Base-by-base conservation (phyloP, 2,888 invertebrate species). In the Cheilosia vulpina region DNA sequence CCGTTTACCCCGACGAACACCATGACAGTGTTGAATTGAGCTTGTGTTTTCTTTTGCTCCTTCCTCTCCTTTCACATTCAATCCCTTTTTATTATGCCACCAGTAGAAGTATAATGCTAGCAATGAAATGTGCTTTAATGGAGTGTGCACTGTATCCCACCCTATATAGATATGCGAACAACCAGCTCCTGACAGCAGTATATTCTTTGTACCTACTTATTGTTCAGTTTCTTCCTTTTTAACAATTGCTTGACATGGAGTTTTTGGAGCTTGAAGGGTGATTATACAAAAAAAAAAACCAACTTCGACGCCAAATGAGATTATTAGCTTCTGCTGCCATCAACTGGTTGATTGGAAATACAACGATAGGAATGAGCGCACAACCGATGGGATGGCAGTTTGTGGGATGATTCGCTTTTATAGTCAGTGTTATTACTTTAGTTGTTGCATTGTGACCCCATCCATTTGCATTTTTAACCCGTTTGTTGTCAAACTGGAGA, bases 251-350 rank as follows among this genome's bases (percentile, higher is more conserved):
- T 65, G 58, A 58, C 34, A 41, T 45, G 34, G 34, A 31, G 78
- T 41, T 58, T 52, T 50, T 24, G 13, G 34, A 63, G 62, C 41
- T 57, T 43, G 60, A 24, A 66, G 65, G 65, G 55, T 78, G 72
- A 72, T 78, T 66, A 78, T 62, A 38, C 27, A 6, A 72, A 31
- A 7, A 52, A 21, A 13, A 73, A 66, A 66, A 65, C 43, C 43
- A 38, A 55, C 72, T 63, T 62, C 62, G 72, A 78, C 68, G 43
- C 66, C 72, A 62, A 83, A 78, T 78, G 78, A 83, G 82, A 83
- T 83, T 83, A 83, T 83, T 78, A 78, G 82, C 78, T 78, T 63
- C 50, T 31, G 19, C 24, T 65, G 24, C 38, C 52, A 60, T 52
- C 82, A 27, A 83, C 81, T 43, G 58, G 81, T 82, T 82, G 82